These are phyloP conservation scores for Anser brachyrhynchus DNA, from an alignment of 2,113 vertebrate species.

Conservation along the genomic window DNA sequence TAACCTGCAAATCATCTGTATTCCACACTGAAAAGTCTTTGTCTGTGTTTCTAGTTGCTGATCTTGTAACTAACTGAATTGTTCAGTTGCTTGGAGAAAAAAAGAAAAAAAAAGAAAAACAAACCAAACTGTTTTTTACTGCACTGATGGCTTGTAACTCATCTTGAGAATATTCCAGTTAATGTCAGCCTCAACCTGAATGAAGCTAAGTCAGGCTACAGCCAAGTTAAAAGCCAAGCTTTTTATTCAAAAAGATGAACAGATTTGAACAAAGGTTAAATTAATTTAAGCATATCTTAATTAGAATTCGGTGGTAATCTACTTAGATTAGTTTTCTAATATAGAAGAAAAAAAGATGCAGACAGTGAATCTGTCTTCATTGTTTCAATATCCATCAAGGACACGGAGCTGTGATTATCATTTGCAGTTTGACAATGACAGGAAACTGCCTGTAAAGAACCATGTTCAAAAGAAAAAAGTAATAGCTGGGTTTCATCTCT, in stretches of 20 bases:
- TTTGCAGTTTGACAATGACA: not conserved
- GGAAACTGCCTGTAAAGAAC: not conserved
- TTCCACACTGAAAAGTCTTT: not conserved
- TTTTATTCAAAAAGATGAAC: not conserved
- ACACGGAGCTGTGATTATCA: not conserved
- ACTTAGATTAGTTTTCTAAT: not conserved
- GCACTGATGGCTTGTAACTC: not conserved
- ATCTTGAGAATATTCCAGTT: not conserved
- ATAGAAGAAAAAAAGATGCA: not conserved
- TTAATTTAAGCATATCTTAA: not conserved
- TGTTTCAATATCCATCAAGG: not conserved
- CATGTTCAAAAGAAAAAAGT: not conserved
- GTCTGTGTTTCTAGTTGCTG: not conserved
- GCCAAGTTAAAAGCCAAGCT: not conserved
- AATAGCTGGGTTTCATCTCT: not conserved
- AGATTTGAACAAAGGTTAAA: not conserved
- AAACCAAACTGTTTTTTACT: not conserved
- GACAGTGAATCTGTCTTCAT: not conserved
- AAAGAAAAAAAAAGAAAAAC: not conserved
- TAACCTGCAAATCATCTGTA: not conserved
- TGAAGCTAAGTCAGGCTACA: not conserved
- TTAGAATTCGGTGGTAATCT: slow-evolving; percentile 1
- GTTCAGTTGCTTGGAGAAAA: not conserved
- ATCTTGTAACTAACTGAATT: not conserved
- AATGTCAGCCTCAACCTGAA: not conserved